These are phyloP conservation scores for Tretioscincus oriximinensis DNA, from an alignment of 2,113 vertebrate species.

Conservation along the genomic window DNA sequence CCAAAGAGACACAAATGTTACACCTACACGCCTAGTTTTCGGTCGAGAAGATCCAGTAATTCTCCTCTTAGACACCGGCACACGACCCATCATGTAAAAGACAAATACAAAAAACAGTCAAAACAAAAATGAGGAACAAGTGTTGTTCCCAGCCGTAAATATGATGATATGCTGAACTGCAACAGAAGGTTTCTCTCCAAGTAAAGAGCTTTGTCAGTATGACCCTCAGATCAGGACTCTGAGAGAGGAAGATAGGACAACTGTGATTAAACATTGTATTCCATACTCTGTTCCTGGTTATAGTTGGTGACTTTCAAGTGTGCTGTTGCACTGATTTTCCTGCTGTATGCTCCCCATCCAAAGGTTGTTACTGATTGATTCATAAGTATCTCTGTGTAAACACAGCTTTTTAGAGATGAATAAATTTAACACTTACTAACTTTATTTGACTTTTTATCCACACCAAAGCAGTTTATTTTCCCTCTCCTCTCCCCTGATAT, in stretches of 20 bases:
- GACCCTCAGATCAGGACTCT: no score
- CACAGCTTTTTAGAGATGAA: constrained; percentile 39
- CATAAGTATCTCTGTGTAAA: constrained; percentile 14
- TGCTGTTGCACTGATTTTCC: no score
- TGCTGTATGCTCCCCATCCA: no score
- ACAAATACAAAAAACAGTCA: constrained; percentile 63
- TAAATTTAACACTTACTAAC: constrained; percentile 6
- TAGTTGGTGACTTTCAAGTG: no score
- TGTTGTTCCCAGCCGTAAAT: constrained; percentile 24
- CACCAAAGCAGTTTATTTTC: constrained; percentile 32
- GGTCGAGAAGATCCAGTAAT: constrained; percentile 53
- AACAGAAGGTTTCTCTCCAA: constrained; percentile 8
- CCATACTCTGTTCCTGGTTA: no score
- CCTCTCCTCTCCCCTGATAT: not conserved
- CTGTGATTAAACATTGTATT: no score
- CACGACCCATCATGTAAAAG: constrained; percentile 62
- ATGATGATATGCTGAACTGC: constrained; percentile 9
- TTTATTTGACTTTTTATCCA: constrained; percentile 43
- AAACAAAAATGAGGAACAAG: constrained; percentile 26
- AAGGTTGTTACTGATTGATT: no score
- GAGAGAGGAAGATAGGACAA: no score
- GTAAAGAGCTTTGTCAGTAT: constrained; percentile 30
- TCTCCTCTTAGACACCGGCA: constrained; percentile 68
- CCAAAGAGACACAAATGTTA: constrained; percentile 70
- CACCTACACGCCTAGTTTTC: constrained; percentile 68